These are phyloP conservation scores for Drosophila simulans DNA, from an alignment of 1,140 invertebrate genomes.

Conservation along the genomic window DNA sequence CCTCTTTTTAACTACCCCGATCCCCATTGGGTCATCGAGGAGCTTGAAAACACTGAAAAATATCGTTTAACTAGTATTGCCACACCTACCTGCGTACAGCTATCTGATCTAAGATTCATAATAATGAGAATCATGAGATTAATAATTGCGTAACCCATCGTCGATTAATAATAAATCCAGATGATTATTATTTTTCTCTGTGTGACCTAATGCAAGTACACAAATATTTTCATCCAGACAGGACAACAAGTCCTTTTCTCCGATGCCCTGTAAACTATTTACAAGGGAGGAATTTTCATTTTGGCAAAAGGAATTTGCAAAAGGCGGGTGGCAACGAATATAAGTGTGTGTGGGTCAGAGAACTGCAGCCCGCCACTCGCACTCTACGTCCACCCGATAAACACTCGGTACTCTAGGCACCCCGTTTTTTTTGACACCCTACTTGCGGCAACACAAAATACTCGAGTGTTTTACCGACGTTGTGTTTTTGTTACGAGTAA, in stretches of 20 bases:
- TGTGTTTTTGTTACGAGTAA: too few species aligned
- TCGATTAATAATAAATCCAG: too few species aligned
- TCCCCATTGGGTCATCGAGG: background rate
- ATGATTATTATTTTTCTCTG: background rate
- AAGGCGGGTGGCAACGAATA: conserved; percentile 7
- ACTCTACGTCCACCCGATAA: too few species aligned
- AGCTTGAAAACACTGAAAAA: background rate
- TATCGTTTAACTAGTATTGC: background rate
- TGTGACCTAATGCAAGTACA: conserved; percentile 61
- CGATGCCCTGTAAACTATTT: conserved; percentile 51
- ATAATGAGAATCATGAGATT: too few species aligned
- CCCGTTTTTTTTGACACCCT: too few species aligned
- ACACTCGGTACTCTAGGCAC: too few species aligned
- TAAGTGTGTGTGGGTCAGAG: conserved; percentile 13
- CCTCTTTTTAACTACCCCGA: conserved; percentile 11
- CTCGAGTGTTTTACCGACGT: too few species aligned
- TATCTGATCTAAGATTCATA: background rate
- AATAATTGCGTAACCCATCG: too few species aligned
- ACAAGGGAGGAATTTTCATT: conserved; percentile 73
- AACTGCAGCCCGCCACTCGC: too few species aligned
- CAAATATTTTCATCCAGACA: conserved; percentile 61
- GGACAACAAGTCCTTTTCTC: conserved; percentile 37
- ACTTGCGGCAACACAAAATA: too few species aligned
- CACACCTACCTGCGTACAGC: too few species aligned
- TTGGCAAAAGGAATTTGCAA: conserved; percentile 74